Evolutionary conservation across 2,888 invertebrate species (phyloP).

Genomic region (Epirrhoe tristata): DNA sequence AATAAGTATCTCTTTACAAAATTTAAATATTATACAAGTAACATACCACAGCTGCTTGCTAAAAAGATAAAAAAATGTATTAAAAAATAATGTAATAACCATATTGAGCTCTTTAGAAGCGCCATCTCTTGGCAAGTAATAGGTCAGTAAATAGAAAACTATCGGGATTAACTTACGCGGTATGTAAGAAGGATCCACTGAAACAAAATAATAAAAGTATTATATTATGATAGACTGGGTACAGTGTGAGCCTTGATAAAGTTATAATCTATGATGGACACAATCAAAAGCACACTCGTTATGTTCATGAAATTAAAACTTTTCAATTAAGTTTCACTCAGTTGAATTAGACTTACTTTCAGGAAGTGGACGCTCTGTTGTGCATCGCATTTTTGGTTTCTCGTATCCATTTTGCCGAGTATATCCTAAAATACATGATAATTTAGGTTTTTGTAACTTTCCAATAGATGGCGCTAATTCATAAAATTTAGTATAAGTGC

Average conservation of each 20-base stretch:
- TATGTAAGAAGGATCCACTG: conserved; percentile 34
- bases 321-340: too few relatives aligned
- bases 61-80: neutral
- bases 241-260: too few relatives aligned
- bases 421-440: neutral
- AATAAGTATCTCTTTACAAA: too few relatives aligned
- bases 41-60: neutral
- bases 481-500: too few relatives aligned
- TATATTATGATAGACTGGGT: neutral
- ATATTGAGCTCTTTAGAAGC: neutral
- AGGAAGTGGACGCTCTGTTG: conserved; percentile 6
- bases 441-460: neutral
- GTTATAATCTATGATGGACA: too few relatives aligned
- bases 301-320: too few relatives aligned
- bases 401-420: neutral
- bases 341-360: conserved; percentile 4
- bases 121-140: neutral
- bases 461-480: conserved; percentile 1
- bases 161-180: conserved; percentile 25
- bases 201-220: neutral
- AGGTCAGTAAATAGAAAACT: neutral
- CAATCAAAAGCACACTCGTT: too few relatives aligned
- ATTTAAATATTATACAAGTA: too few relatives aligned
- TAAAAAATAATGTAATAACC: neutral
- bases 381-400: conserved; percentile 18